Conservation (phyloP, 2,797 vertebrate species). For the Pipistrellus pipistrellus region DNA sequence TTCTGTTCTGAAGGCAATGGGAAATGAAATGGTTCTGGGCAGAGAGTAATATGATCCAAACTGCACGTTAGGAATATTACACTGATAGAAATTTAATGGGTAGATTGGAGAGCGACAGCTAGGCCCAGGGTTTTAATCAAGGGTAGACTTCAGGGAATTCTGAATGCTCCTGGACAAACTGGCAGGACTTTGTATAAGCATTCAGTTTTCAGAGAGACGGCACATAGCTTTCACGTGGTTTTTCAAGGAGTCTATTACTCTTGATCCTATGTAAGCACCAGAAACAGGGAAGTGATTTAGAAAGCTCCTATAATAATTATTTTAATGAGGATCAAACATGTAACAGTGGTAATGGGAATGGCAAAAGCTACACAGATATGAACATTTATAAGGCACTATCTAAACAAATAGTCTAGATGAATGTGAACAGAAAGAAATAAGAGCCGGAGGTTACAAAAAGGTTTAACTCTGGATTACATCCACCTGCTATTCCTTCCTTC, state of each 20-base stretch:
- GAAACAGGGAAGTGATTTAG: not conserved
- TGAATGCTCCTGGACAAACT: not conserved
- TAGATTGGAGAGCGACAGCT: not conserved
- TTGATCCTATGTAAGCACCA: not conserved
- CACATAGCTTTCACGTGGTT: not conserved
- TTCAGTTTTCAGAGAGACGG: slow-evolving; percentile 26
- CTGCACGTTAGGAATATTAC: not conserved
- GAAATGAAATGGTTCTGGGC: slow-evolving; percentile 9
- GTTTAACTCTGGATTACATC: not conserved
- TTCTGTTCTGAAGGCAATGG: slow-evolving; percentile 17
- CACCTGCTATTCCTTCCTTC: not conserved
- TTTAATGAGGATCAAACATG: not conserved
- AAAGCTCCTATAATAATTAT: not conserved
- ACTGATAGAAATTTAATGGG: not conserved
- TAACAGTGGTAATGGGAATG: not conserved
- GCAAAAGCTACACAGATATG: not conserved
- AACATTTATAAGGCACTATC: not conserved
- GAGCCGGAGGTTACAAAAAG: not conserved
- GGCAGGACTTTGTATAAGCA: not conserved
- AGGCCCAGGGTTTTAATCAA: not conserved
- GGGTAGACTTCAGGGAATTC: not conserved
- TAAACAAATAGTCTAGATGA: not conserved
- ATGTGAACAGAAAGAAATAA: slow-evolving; percentile 18
- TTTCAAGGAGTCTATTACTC: not conserved
- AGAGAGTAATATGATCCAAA: not conserved